Percentiles rank a stretch among this genome's conserved stretches.
These are phyloP conservation scores for Daboia siamensis DNA, from an alignment of 2,113 vertebrate genomes.

Conservation along the genomic window DNA sequence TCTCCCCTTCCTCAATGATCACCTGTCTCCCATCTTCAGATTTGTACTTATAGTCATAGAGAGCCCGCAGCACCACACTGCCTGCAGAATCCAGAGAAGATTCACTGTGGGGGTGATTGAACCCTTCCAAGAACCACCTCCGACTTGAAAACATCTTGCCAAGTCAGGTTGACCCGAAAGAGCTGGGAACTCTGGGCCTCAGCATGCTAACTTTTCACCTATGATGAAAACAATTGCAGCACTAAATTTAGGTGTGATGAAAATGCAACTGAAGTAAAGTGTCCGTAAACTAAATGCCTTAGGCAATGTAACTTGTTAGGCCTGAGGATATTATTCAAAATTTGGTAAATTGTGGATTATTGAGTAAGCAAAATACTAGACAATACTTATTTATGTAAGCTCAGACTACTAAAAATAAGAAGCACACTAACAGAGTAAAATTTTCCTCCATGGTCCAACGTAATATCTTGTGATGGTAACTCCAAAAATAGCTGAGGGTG, in stretches of 20 bases:
- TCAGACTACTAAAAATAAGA: neutral
- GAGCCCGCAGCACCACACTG: slow-evolving; percentile 72
- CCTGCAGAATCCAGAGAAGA: slow-evolving; percentile 29
- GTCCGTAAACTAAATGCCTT: neutral
- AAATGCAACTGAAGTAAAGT: neutral
- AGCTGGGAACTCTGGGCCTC: neutral
- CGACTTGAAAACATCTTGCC: slow-evolving; percentile 77
- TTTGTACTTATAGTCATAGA: slow-evolving; percentile 81
- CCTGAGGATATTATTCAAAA: neutral
- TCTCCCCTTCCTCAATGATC: slow-evolving; percentile 83
- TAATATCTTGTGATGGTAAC: neutral
- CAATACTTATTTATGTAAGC: neutral
- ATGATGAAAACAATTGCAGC: neutral
- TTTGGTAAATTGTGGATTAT: neutral
- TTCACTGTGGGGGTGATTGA: slow-evolving; percentile 46
- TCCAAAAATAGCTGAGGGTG: neutral
- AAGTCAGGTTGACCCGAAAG: neutral
- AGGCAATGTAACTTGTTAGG: neutral
- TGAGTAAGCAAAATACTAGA: neutral
- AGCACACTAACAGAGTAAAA: neutral
- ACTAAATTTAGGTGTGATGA: neutral
- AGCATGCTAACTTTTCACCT: neutral
- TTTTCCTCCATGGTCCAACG: neutral
- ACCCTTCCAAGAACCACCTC: slow-evolving; percentile 52
- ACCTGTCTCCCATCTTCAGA: slow-evolving; percentile 78